Conservation (phyloP, 2,113 vertebrate genomes). For the Barnardius zonarius region DNA sequence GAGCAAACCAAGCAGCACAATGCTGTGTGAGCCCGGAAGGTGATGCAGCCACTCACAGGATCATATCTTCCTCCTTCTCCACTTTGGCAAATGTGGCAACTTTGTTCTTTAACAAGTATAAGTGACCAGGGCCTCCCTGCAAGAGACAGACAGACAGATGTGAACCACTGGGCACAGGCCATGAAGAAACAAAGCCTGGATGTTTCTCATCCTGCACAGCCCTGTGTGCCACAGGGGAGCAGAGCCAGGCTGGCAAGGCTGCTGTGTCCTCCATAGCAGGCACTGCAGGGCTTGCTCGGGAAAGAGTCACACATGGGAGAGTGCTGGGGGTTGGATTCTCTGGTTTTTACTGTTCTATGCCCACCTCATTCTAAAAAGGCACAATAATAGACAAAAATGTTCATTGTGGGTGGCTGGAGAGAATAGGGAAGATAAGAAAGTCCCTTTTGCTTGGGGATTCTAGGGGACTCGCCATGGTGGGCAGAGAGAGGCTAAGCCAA, state of each 20-base stretch:
- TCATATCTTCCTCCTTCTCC: constrained; percentile 97
- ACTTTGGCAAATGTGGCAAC: constrained; percentile 98
- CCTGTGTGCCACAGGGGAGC: background rate
- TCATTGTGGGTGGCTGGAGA: background rate
- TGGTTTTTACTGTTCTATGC: background rate
- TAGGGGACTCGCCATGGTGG: background rate
- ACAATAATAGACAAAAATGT: background rate
- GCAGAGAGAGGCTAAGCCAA: background rate
- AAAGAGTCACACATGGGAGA: fast-evolving
- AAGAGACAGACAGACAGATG: background rate
- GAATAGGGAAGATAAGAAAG: background rate
- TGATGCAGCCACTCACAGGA: constrained; percentile 81
- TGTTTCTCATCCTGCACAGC: background rate
- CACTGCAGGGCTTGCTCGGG: background rate
- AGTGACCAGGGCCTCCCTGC: constrained; percentile 93
- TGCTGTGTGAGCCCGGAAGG: background rate
- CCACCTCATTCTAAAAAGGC: background rate
- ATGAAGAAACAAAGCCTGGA: background rate
- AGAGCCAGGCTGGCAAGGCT: background rate
- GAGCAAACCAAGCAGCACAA: background rate
- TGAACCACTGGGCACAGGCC: background rate
- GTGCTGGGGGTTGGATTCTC: background rate
- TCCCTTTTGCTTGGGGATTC: background rate
- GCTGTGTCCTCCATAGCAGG: background rate
- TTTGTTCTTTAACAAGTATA: constrained; percentile 97